These are phyloP conservation scores for Mirza zaza DNA, from an alignment of 2,113 vertebrate genomes.

Conservation along the genomic window DNA sequence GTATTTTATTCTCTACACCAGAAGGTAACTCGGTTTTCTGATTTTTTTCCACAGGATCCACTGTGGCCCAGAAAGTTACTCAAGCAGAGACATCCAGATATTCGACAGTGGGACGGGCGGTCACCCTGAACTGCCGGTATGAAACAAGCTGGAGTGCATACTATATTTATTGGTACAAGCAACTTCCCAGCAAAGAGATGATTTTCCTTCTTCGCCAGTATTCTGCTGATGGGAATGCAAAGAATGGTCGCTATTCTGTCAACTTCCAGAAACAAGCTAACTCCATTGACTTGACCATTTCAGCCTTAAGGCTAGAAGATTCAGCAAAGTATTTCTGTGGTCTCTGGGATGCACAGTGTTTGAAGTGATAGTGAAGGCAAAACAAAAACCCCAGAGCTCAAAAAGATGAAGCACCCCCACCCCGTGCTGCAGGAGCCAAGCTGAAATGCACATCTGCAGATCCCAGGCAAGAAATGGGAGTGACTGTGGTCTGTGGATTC, in stretches of 20 bases:
- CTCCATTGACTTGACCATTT: background rate
- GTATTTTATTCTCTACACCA: background rate
- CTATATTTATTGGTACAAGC: constrained; percentile 26
- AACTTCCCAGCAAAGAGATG: background rate
- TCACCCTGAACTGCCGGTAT: background rate
- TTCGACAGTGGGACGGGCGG: background rate
- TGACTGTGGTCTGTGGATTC: background rate
- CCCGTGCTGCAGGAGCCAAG: background rate
- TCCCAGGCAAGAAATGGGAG: background rate
- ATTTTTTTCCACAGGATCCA: constrained; percentile 10
- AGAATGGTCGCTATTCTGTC: background rate
- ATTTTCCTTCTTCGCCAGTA: background rate
- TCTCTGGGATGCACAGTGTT: background rate
- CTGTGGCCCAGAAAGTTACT: background rate
- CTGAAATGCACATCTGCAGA: background rate
- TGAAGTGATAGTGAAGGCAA: background rate
- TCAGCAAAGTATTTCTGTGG: constrained; percentile 39
- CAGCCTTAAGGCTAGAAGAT: background rate
- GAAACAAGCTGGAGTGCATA: rapidly evolving
- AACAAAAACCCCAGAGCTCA: constrained; percentile 22
- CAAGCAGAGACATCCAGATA: background rate
- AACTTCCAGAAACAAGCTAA: background rate
- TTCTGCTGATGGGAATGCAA: rapidly evolving
- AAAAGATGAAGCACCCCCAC: background rate
- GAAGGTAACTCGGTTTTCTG: background rate